These are phyloP conservation scores for Setipinna tenuifilis DNA, from an alignment of 2,797 vertebrate species.

Conservation along the genomic window DNA sequence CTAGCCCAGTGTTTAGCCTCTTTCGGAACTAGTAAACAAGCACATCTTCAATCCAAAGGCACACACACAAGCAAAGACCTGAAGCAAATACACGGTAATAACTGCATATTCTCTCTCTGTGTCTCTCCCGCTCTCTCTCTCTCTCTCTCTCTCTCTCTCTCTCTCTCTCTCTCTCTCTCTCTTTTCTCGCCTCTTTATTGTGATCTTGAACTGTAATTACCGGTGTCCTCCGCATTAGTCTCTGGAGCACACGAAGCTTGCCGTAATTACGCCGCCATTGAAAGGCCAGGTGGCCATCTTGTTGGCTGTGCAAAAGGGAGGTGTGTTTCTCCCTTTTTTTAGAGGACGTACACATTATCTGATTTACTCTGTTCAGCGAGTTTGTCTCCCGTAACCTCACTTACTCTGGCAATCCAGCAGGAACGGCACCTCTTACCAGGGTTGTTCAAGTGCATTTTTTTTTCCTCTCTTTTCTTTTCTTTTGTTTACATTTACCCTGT, in stretches of 20 bases:
- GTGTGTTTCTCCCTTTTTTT: conserved; percentile 21
- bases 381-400: conserved; percentile 35
- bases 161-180: conserved; percentile 15
- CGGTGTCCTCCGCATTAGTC: conserved; percentile 30
- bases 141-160: conserved; percentile 23
- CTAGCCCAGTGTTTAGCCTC: background rate
- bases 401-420: background rate
- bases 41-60: background rate
- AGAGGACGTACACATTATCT: conserved; percentile 40
- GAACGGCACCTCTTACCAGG: background rate
- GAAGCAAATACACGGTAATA: background rate
- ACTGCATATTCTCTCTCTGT: background rate
- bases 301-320: conserved; percentile 43
- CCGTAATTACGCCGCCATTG: conserved; percentile 46
- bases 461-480: background rate
- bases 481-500: background rate
- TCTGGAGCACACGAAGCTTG: conserved; percentile 31
- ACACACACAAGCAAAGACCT: background rate
- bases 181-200: conserved; percentile 30
- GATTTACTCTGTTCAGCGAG: conserved; percentile 44
- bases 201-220: conserved; percentile 44
- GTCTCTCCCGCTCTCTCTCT: conserved; percentile 36
- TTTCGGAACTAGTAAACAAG: background rate
- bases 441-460: conserved; percentile 7
- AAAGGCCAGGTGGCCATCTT: conserved; percentile 50